Conservation (phyloP, 2,113 vertebrate genomes). For the Tychaedon coryphoeus region DNA sequence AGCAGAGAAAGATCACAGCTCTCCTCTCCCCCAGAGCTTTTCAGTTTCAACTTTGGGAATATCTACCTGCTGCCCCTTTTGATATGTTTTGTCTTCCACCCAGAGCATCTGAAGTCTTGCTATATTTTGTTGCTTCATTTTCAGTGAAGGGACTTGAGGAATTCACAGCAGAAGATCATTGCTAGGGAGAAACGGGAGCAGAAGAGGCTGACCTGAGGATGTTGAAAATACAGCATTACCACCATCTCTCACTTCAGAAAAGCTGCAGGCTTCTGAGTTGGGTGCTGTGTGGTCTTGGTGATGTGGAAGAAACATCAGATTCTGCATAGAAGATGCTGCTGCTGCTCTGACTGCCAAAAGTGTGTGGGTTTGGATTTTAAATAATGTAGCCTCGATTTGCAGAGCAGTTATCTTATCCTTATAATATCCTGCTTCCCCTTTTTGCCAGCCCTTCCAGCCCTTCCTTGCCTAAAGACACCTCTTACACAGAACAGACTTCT, state of each 20-base stretch:
- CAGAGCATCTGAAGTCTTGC: neutral
- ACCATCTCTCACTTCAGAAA: neutral
- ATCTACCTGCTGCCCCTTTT: neutral
- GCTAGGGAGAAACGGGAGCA: neutral
- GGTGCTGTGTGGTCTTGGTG: neutral
- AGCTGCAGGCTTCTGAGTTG: neutral
- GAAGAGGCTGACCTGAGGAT: neutral
- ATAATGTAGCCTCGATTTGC: accelerated
- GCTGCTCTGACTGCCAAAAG: neutral
- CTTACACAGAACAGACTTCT: neutral
- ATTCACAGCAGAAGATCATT: neutral
- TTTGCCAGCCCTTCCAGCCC: neutral
- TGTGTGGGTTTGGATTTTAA: neutral
- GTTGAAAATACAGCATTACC: neutral
- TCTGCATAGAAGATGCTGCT: neutral
- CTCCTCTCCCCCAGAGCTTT: neutral
- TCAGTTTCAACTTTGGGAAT: neutral
- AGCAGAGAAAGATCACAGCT: neutral
- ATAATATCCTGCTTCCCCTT: neutral
- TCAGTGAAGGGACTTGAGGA: neutral
- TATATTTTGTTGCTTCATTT: neutral
- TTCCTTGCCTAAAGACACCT: neutral
- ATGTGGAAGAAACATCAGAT: neutral
- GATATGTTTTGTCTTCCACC: neutral
- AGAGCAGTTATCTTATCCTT: neutral